phyloP scores from a whole-genome alignment of 2,113 vertebrate species.

The Paramisgurnus dabryanus region DNA sequence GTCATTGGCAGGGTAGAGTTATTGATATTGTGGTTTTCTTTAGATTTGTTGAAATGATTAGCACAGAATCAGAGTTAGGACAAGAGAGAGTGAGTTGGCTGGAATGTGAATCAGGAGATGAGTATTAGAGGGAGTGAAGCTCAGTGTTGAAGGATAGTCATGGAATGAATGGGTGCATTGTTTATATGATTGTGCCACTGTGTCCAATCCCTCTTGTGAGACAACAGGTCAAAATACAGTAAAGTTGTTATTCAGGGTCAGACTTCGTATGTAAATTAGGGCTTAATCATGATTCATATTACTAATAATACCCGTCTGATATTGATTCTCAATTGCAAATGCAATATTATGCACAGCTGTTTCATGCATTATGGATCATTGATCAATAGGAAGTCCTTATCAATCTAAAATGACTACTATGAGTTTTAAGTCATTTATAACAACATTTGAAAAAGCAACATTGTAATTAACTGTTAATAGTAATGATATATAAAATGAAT shows the following conservation, averaged over 20 bases:
- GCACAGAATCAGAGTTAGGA: neutral
- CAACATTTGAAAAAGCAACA: too few species aligned
- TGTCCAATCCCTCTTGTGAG: neutral
- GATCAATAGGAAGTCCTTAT: too few species aligned
- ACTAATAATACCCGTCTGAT: too few species aligned
- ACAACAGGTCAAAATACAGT: neutral
- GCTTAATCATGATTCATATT: too few species aligned
- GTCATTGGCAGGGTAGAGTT: neutral
- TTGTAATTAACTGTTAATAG: too few species aligned
- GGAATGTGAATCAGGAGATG: constrained; percentile 12
- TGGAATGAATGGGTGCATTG: constrained; percentile 23
- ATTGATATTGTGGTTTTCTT: neutral
- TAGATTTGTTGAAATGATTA: neutral
- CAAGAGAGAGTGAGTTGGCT: constrained; percentile 2
- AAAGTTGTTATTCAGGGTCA: neutral
- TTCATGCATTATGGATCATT: too few species aligned
- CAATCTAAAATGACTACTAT: too few species aligned
- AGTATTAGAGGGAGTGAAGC: neutral
- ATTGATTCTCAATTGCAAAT: too few species aligned
- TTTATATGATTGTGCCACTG: constrained; percentile 6
- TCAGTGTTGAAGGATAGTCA: constrained; percentile 6
- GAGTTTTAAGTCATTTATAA: too few species aligned
- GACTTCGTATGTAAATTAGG: too few species aligned
- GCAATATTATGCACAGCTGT: too few species aligned
- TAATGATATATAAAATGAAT: too few species aligned